phyloP scores from a whole-genome alignment of 2,113 vertebrate species.

The Ginglymostoma cirratum region DNA sequence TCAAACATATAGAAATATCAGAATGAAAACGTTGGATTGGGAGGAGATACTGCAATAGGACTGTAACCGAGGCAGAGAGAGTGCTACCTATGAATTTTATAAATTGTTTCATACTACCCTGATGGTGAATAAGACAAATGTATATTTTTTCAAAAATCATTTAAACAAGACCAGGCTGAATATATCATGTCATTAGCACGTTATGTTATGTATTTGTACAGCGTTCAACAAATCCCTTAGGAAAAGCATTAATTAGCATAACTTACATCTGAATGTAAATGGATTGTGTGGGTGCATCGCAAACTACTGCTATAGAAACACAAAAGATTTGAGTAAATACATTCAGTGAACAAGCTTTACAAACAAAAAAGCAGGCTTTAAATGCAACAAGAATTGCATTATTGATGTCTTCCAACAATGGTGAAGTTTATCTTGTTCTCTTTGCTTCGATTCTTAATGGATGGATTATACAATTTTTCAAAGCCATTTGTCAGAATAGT shows the following conservation, averaged over 20 bases:
- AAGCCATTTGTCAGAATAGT: constrained; percentile 24
- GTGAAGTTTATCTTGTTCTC: not conserved
- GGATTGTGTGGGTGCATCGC: constrained; percentile 17
- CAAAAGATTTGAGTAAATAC: constrained; percentile 10
- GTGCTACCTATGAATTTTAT: not conserved
- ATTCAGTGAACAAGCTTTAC: constrained; percentile 6
- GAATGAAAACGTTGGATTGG: not conserved
- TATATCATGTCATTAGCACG: constrained; percentile 7
- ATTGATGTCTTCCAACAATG: not conserved
- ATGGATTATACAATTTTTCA: constrained; percentile 19
- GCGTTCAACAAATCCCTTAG: not conserved
- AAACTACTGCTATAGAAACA: constrained; percentile 1
- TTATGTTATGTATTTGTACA: not conserved
- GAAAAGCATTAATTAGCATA: constrained; percentile 16
- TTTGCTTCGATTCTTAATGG: not conserved
- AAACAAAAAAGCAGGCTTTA: not conserved
- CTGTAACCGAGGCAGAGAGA: not conserved
- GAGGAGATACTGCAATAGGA: not conserved
- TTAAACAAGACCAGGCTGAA: not conserved
- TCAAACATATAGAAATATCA: not conserved
- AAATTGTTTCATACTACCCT: not conserved
- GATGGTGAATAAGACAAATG: not conserved
- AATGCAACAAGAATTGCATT: not conserved
- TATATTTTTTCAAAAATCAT: not conserved
- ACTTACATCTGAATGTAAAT: constrained; percentile 19